phyloP scores from a whole-genome alignment of 92 coral and sea anemone genomes.

The Galaxea fascicularis region DNA sequence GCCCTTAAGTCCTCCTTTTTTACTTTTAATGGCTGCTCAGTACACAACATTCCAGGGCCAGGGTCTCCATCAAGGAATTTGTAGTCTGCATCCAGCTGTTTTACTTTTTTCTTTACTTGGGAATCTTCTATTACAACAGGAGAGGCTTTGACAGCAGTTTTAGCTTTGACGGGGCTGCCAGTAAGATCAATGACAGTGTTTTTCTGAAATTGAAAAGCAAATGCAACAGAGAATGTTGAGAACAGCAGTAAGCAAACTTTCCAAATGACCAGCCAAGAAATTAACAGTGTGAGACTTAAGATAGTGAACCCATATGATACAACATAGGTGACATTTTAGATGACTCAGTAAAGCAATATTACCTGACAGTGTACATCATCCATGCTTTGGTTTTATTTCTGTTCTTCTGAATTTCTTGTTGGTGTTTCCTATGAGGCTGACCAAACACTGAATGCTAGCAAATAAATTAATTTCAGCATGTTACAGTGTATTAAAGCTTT shows the following conservation, averaged over 20 bases:
- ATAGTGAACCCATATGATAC: neutral
- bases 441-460: too few species aligned
- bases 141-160: slow-evolving; percentile 9
- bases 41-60: slow-evolving; percentile 32
- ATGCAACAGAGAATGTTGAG: neutral
- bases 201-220: neutral
- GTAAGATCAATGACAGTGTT: slow-evolving; percentile 11
- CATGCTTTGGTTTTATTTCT: neutral
- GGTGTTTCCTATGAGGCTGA: neutral
- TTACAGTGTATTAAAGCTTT: neutral
- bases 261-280: neutral
- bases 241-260: neutral
- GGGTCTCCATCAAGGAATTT: slow-evolving; percentile 26
- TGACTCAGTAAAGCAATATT: neutral
- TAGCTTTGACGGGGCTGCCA: slow-evolving; percentile 17
- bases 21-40: slow-evolving; percentile 26
- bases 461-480: neutral
- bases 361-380: slow-evolving; percentile 11
- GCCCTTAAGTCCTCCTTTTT: slow-evolving; percentile 31
- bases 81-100: neutral
- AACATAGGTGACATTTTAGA: neutral
- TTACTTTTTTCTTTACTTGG: slow-evolving; percentile 16
- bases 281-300: neutral
- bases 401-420: neutral
- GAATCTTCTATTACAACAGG: slow-evolving; percentile 29